Base-by-base conservation (phyloP, 1,140 invertebrate species). In the Bombus impatiens region DNA sequence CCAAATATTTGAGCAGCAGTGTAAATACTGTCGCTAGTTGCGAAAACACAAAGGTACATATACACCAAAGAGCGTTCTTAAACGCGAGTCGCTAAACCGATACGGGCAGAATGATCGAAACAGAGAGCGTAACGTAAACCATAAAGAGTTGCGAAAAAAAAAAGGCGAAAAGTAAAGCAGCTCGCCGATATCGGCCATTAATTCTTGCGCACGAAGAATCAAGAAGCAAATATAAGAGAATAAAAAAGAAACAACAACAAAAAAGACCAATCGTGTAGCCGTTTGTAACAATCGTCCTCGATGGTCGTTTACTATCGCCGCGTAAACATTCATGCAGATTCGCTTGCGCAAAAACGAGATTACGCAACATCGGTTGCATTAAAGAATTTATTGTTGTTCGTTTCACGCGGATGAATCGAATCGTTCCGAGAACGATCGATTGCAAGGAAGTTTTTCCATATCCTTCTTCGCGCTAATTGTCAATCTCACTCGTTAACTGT, bases 301-400 rank as follows among this genome's bases (percentile, higher is more conserved):
- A 82, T 59, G 28, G 15, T 47, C 40, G 53, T 59, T 57, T 40
- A 59, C n/a, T 44, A 57, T 71, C 57, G 35, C 37, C 76, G 37
- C 77, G 65, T 59, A 68, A 84, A 84, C 82, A 70, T 42, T 70
- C 65, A 13, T 71, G 65, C n/a, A 78, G 65, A 71, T 78, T 84
- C 37, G 35, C 18, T 42, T n/a, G 47, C 25, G 71, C 25, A 71
- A 71, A 71, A 71, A 42, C 22, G 4, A 13, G n/a, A 78, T 84
- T 84, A 59, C 76, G 47, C 70, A 84, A 84, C 42, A 25, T 47
- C 67, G 37, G 2, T 70, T 44, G 44, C 28, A 32, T 47, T 25
- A 4, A 84, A n/a, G 47, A 78, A 71, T 84, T 84, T 70, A 78
- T 78, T 70, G 62, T 84, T 78, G 28, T 4, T 28, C 32, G 62